Evolutionary conservation across 2,888 invertebrate species (phyloP), one percentile per base, ranked within the genome.

Genomic region (Phania funesta): DNA sequence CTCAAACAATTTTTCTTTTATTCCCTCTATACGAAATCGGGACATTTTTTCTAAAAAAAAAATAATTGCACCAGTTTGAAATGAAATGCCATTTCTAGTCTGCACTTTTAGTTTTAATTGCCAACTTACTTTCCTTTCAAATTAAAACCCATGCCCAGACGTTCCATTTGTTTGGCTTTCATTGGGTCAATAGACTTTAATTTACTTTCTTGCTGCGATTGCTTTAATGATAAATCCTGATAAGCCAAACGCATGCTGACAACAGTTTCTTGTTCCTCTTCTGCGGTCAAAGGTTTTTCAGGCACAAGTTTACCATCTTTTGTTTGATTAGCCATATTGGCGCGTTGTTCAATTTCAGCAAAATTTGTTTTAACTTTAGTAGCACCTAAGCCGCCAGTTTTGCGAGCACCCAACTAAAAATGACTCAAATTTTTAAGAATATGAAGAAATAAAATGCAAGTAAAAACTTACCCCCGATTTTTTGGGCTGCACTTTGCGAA

Each of bases 321-420:
- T 58, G 95, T 93, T 90, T 96, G 95, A 91, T 97, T 96, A 2
- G 95, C 94, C 91, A 96, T 93, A 87, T 95, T 95, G 6, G 98
- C 98, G 87, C 96, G 96, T 84, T 95, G 94, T 91, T 99, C 99
- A 81, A 99, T 94, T 88, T 98, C 98, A 18, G 96, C 96, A 90
- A 99, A 99, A 92, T 99, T 97, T 3, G 97, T 94, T 87, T 96
- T 96, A 26, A 99, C 97, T 90, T 97, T 96, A 64, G 97, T 98
- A 16, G 99, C 99, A 62, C 99, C 99, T 68, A 99, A 92, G 0
- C 96, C 96, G 46, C 96, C 94, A 6, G 86, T 85, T 89, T 97
- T 98, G 84, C 96, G 97, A 0, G 93, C 94, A 13, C 97, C 98
- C 86, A 97, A 88, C 97, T 97, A 85, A 71, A 52, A 81, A 64